Evolutionary conservation across 2,113 vertebrate genomes (phyloP).

Genomic region (Callospermophilus lateralis): DNA sequence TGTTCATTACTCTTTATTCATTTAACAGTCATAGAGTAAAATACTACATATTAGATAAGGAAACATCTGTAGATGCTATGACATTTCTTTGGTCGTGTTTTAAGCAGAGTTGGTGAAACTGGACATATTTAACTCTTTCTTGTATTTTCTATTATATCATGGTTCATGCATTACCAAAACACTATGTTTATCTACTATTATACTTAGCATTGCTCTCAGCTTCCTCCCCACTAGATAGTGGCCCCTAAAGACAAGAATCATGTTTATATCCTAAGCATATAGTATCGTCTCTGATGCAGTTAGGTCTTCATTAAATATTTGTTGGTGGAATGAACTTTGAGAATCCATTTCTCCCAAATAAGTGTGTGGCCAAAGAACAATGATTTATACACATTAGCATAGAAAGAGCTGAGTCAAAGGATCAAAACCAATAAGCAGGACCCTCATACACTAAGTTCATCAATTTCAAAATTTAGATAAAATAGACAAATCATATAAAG

Average conservation of each 20-base stretch:
- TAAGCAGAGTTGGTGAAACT: not conserved
- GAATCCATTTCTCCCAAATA: not conserved
- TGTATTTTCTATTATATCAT: not conserved
- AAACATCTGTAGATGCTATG: not conserved
- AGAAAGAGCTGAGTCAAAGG: not conserved
- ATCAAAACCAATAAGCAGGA: not conserved
- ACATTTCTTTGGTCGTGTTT: not conserved
- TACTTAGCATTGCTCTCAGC: not conserved
- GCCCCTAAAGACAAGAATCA: not conserved
- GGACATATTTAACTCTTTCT: not conserved
- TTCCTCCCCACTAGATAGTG: not conserved
- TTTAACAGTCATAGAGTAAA: not conserved
- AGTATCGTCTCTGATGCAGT: not conserved
- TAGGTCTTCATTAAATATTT: not conserved
- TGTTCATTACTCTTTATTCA: not conserved
- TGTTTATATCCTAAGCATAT: not conserved
- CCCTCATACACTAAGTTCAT: not conserved
- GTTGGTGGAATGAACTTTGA: not conserved
- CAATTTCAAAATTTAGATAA: not conserved
- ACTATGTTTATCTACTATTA: not conserved
- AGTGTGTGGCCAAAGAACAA: not conserved
- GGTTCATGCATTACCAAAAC: not conserved
- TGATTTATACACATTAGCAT: not conserved
- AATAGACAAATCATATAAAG: not conserved
- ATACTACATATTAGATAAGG: not conserved